Evolutionary conservation across 2,113 vertebrate genomes (phyloP).

Genomic region (Austrofundulus limnaeus): DNA sequence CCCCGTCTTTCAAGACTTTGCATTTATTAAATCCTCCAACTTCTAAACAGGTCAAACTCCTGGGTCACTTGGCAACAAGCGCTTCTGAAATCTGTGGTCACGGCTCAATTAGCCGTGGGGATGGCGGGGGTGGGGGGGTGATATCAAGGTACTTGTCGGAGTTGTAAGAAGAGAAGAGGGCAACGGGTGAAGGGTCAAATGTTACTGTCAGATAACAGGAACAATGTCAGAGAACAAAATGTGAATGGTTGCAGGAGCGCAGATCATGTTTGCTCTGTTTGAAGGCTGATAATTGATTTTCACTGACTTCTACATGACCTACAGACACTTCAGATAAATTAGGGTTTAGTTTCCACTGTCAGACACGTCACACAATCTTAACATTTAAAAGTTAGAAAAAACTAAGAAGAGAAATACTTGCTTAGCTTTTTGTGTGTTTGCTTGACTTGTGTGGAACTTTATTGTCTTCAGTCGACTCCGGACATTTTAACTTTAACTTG

Average conservation of each 20-base stretch:
- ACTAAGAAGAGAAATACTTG: no score
- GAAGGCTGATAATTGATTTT: no score
- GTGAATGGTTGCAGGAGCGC: neutral
- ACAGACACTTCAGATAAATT: no score
- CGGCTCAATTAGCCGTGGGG: slow-evolving; percentile 1
- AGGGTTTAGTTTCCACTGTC: no score
- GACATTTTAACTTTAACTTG: no score
- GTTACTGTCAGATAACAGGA: slow-evolving; percentile 14
- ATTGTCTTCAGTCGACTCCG: no score
- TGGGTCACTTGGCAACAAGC: neutral
- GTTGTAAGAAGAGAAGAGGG: slow-evolving; percentile 29
- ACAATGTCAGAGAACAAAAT: slow-evolving; percentile 31
- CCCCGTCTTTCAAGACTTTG: neutral
- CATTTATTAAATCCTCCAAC: neutral
- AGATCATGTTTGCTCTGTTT: neutral
- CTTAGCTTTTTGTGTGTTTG: no score
- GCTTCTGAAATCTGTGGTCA: slow-evolving; percentile 22
- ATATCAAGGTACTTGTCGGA: slow-evolving; percentile 23
- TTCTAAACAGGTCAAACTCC: neutral
- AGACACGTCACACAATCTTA: no score
- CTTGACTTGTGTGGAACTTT: no score
- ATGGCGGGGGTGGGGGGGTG: neutral
- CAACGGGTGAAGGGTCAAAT: slow-evolving; percentile 48
- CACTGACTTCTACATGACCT: no score
- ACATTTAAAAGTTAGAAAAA: no score